A percentile compares a stretch with the other conserved stretches of the same genome.
These are phyloP conservation scores for Cephalotes varians DNA, from an alignment of 2,888 invertebrate species.

Conservation along the genomic window DNA sequence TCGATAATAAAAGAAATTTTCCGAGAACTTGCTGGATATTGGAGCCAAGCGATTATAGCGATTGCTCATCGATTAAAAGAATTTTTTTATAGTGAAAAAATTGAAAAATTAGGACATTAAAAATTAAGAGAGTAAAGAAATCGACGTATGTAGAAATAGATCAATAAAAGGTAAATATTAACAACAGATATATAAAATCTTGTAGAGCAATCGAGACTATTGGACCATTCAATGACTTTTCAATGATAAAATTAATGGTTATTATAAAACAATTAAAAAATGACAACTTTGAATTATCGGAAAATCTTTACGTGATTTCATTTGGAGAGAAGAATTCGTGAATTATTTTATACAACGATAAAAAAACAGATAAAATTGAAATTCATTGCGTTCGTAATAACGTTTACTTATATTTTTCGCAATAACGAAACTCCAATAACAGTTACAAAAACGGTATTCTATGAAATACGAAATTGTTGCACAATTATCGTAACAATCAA, in stretches of 20 bases:
- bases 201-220: neutral
- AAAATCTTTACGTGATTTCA: neutral
- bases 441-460: neutral
- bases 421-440: neutral
- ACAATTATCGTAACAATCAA: neutral
- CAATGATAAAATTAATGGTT: constrained; percentile 28
- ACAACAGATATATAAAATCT: constrained; percentile 7
- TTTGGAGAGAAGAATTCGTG: neutral
- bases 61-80: neutral
- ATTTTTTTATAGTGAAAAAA: neutral
- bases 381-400: neutral
- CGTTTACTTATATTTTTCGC: neutral
- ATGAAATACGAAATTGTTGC: neutral
- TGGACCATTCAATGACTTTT: constrained; percentile 15
- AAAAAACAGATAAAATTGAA: neutral
- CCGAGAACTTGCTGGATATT: constrained; percentile 17
- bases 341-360: neutral
- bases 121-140: neutral
- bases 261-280: constrained; percentile 20
- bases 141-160: neutral
- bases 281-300: constrained; percentile 12
- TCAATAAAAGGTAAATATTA: constrained; percentile 1
- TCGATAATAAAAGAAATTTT: constrained; percentile 55
- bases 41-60: neutral
- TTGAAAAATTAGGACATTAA: neutral